These are phyloP conservation scores for Ceryle rudis DNA, from an alignment of 2,797 vertebrate species.

Conservation along the genomic window DNA sequence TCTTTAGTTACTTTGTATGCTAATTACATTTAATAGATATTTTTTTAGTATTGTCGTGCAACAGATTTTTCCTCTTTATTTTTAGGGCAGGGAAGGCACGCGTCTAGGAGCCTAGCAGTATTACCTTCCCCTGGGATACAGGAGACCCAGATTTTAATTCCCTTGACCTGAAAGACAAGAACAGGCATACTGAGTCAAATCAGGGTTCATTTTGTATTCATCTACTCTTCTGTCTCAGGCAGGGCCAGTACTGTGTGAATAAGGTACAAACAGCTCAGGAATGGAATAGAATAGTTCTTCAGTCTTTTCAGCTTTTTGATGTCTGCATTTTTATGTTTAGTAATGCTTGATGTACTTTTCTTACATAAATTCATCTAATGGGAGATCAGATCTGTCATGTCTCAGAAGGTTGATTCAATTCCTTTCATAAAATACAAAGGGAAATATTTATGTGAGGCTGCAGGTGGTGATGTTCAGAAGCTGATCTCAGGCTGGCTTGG, in stretches of 20 bases:
- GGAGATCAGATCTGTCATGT: not conserved
- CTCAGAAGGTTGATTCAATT: not conserved
- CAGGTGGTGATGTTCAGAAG: not conserved
- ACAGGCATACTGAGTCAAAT: not conserved
- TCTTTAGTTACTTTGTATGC: not conserved
- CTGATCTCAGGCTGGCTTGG: not conserved
- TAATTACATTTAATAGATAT: not conserved
- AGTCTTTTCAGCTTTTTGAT: not conserved
- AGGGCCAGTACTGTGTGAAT: not conserved
- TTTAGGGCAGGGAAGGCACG: not conserved
- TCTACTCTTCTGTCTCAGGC: not conserved
- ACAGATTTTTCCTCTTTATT: not conserved
- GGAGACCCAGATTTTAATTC: not conserved
- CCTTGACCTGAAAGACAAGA: not conserved
- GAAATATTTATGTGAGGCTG: not conserved
- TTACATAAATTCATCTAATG: constrained; percentile 6
- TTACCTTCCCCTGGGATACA: not conserved
- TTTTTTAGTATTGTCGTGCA: not conserved
- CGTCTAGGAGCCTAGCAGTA: not conserved
- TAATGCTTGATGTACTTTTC: not conserved
- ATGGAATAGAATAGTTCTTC: not conserved
- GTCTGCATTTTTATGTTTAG: not conserved
- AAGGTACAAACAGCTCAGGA: not conserved
- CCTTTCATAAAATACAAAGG: not conserved
- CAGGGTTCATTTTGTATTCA: not conserved